Base-by-base conservation (phyloP, 2,113 vertebrate species). In the Macaca fascicularis region DNA sequence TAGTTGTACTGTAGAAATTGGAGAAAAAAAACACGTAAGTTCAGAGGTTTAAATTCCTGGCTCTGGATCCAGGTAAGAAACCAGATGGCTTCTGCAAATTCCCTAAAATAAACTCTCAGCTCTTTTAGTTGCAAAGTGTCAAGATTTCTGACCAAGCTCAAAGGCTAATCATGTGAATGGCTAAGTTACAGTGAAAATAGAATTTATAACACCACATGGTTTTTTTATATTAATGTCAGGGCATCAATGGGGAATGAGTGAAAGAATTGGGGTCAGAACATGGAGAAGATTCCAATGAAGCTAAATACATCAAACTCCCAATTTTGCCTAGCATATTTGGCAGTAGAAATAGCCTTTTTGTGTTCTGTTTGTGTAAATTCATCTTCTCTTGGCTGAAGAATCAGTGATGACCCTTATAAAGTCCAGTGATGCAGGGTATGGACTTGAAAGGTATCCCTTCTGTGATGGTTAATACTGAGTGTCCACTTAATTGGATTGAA, bases 241-340 rank as follows among this genome's bases (percentile, higher is more conserved):
- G 23, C 45, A 67, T n/a, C n/a, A 52, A 92, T n/a, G 72, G 3
- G 32, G 30, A 79, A 84, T 16, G 7, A 92, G 52, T 92, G 64
- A 81, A 55, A 82, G 69, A 88, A 92, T 3, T 67, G 67, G 52
- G 13, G 9, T 61, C 35, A 23, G 17, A 88, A 82, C 30, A 75
- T 75, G 55, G 5, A 45, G 50, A 19, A 52, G 74, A 86, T 27
- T 92, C 30, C 76, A 92, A 5, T 32, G 22, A 61, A n/a, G 45
- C 4, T 82, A 52, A 67, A n/a, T 23, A 87, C 10, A 59, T 23
- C 16, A 12, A 89, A 59, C 5, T 13, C 2, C 30, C 40, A 80
- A 40, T 92, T 95, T 92, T 82, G 40, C 32, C 23, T 64, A 87
- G n/a, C 81, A 74, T 87, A 82, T 61, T 92, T 74, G 80, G 27